These are phyloP conservation scores for Neoscelio sp. DNA, from an alignment of 2,888 invertebrate genomes.

Conservation along the genomic window DNA sequence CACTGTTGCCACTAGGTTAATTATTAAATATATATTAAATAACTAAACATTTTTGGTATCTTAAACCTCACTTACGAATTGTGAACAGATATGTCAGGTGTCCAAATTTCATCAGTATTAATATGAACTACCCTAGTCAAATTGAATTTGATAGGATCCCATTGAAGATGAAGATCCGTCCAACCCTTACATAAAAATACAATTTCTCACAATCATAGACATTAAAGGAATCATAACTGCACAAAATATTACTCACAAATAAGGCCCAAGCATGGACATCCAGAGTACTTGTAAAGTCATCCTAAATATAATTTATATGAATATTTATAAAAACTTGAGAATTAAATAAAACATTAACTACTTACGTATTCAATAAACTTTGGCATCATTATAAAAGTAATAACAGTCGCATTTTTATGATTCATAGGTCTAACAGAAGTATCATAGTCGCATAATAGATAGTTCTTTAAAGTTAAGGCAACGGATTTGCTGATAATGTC, in stretches of 20 bases:
- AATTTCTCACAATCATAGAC: too few species aligned
- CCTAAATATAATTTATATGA: conserved; percentile 60
- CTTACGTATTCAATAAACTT: conserved; percentile 84
- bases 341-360: conserved; percentile 20
- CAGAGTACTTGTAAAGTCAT: conserved; percentile 78
- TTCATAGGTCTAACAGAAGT: conserved; percentile 82
- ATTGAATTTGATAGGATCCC: conserved; percentile 88
- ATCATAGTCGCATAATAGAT: conserved; percentile 85
- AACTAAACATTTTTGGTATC: too few species aligned
- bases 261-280: conserved; percentile 80
- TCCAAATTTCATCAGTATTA: conserved; percentile 88
- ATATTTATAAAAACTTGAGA: background rate
- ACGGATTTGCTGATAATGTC: conserved; percentile 68
- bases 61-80: conserved; percentile 88
- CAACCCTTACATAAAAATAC: conserved; percentile 82
- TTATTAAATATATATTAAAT: conserved; percentile 20
- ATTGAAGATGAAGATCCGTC: conserved; percentile 89
- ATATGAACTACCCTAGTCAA: conserved; percentile 86
- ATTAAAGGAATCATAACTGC: conserved; percentile 9
- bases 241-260: conserved; percentile 71
- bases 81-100: conserved; percentile 89
- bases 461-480: conserved; percentile 81
- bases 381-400: conserved; percentile 84
- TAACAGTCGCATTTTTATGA: conserved; percentile 83
- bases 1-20: too few species aligned